A percentile compares a stretch with the other conserved stretches of the same genome.
phyloP scores from a whole-genome alignment of 2,888 invertebrate genomes.

The Drosophila fulvimacula region DNA sequence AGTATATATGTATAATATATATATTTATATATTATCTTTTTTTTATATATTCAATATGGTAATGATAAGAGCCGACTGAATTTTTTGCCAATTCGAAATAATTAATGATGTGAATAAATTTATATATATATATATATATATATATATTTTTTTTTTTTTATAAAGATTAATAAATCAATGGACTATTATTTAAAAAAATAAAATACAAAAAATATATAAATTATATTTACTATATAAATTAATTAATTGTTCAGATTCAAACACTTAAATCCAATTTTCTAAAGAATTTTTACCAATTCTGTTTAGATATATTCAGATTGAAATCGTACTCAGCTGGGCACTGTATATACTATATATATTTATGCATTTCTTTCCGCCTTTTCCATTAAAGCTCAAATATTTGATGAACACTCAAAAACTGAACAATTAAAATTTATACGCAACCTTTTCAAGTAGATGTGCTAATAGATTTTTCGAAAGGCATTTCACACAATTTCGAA shows the following conservation, averaged over 20 bases:
- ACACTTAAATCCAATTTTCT: neutral
- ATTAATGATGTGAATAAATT: neutral
- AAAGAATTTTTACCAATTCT: neutral
- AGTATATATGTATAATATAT: neutral
- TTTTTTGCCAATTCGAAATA: neutral
- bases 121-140: too few relatives aligned
- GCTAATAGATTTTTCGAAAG: neutral
- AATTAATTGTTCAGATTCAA: neutral
- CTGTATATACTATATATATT: neutral
- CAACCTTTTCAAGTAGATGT: neutral
- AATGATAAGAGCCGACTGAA: conserved; percentile 27
- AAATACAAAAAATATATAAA: neutral
- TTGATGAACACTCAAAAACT: neutral
- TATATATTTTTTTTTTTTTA: neutral
- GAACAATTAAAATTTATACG: neutral
- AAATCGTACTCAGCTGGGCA: neutral
- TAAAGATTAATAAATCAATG: too few relatives aligned
- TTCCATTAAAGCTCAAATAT: neutral
- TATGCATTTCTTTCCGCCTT: neutral
- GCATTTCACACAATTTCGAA: too few relatives aligned
- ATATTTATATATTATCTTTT: too few relatives aligned
- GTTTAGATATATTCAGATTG: neutral
- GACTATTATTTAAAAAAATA: too few relatives aligned
- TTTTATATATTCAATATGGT: conserved; percentile 10
- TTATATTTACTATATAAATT: neutral